Conservation (phyloP, 2,797 vertebrate species). For the Philypnodon macrostomus region DNA sequence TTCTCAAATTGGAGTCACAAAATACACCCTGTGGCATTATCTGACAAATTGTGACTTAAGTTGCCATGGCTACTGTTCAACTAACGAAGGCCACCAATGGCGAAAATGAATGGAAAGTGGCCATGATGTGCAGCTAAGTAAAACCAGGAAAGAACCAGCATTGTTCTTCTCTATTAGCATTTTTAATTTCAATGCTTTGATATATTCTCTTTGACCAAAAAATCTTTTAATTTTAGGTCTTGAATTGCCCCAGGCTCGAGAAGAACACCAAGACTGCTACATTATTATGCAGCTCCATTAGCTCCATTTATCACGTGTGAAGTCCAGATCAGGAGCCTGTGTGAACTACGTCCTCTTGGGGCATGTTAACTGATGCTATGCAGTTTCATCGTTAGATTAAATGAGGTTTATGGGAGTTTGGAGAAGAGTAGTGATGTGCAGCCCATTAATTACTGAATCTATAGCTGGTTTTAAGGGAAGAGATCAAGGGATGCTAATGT, state of each 20-base stretch:
- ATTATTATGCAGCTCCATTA: too few relatives aligned
- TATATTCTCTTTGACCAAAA: too few relatives aligned
- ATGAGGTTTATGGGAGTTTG: not conserved
- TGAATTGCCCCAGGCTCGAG: too few relatives aligned
- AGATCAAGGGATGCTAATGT: not conserved
- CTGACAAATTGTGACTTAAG: not conserved
- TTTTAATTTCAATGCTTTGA: too few relatives aligned
- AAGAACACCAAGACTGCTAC: too few relatives aligned
- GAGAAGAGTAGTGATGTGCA: too few relatives aligned
- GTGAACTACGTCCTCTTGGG: not conserved
- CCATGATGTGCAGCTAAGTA: not conserved
- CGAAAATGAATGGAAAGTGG: not conserved
- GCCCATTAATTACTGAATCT: not conserved
- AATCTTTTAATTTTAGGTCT: too few relatives aligned
- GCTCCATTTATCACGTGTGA: not conserved
- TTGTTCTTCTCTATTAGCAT: too few relatives aligned
- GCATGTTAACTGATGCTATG: not conserved
- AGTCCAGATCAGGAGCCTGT: not conserved
- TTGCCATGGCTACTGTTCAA: not conserved
- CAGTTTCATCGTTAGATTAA: not conserved
- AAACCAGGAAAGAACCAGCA: too few relatives aligned
- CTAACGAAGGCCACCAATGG: constrained; percentile 1
- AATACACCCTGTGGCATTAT: not conserved
- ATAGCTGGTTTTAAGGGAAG: not conserved
- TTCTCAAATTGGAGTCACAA: not conserved